phyloP scores from a whole-genome alignment of 2,888 invertebrate species.

The Rhamphomyia laevipes region DNA sequence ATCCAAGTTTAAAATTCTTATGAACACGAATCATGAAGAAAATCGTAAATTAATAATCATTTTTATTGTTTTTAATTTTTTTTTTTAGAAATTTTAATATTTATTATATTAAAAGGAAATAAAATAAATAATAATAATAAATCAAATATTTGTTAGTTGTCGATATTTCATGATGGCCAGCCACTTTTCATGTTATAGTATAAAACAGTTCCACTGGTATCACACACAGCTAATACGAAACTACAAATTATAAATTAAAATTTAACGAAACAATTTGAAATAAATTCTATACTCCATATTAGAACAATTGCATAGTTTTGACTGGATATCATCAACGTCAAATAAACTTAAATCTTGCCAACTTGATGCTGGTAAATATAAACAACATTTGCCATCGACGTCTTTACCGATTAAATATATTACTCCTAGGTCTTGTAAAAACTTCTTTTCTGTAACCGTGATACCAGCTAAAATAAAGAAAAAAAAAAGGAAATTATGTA shows the following conservation, averaged over 20 bases:
- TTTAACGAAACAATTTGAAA: slow-evolving; percentile 5
- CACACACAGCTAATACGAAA: slow-evolving; percentile 33
- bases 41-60: too few relatives aligned
- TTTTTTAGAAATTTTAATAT: too few relatives aligned
- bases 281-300: slow-evolving; percentile 1
- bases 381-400: background rate
- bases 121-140: too few relatives aligned
- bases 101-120: too few relatives aligned
- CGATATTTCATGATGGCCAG: background rate
- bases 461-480: background rate
- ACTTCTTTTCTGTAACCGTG: slow-evolving; percentile 16
- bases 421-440: slow-evolving; percentile 16
- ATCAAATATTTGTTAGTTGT: too few relatives aligned
- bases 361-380: slow-evolving; percentile 21
- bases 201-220: slow-evolving; percentile 38
- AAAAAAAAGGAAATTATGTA: too few relatives aligned
- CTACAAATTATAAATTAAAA: slow-evolving; percentile 12
- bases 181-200: slow-evolving; percentile 37
- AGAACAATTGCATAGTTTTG: slow-evolving; percentile 10
- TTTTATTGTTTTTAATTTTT: too few relatives aligned
- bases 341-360: slow-evolving; percentile 20
- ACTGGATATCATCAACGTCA: slow-evolving; percentile 18
- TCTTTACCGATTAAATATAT: slow-evolving; percentile 20
- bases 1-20: too few relatives aligned
- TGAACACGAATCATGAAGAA: too few relatives aligned